phyloP scores from a whole-genome alignment of 2,888 invertebrate species.

The Nemurella pictetii region DNA sequence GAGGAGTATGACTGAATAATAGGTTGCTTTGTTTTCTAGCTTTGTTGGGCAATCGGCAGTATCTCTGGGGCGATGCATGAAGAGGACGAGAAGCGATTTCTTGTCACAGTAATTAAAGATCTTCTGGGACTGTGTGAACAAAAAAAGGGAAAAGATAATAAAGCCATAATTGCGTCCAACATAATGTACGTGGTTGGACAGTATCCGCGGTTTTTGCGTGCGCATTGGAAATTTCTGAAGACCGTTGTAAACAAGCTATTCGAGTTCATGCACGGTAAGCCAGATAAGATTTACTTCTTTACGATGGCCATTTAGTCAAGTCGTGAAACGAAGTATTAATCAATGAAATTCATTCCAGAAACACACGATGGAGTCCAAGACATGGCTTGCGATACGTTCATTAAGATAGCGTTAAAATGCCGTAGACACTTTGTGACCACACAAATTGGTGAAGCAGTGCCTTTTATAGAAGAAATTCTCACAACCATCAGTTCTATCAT shows the following conservation, averaged over 20 bases:
- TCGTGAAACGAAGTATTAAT: conserved; percentile 50
- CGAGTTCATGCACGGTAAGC: conserved; percentile 94
- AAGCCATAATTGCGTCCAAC: conserved; percentile 99
- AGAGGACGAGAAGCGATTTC: conserved; percentile 98
- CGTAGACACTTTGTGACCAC: conserved; percentile 95
- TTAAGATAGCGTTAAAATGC: conserved; percentile 98
- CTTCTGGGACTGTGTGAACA: conserved; percentile 96
- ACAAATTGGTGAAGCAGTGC: conserved; percentile 93
- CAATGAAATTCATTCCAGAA: conserved; percentile 59
- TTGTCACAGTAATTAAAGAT: conserved; percentile 98
- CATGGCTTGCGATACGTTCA: conserved; percentile 99
- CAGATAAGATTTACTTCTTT: not conserved
- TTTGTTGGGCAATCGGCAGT: conserved; percentile 99
- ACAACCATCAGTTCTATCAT: conserved; percentile 95
- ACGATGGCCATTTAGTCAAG: not conserved
- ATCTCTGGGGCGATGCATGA: conserved; percentile 99
- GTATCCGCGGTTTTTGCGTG: conserved; percentile 95
- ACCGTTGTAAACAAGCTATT: conserved; percentile 99
- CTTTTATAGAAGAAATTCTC: conserved; percentile 98
- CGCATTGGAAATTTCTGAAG: conserved; percentile 99
- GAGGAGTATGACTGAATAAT: too few species aligned
- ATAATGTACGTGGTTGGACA: conserved; percentile 99
- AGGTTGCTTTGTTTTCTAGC: conserved; percentile 50
- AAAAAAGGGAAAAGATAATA: conserved; percentile 98
- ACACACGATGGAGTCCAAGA: conserved; percentile 99